Evolutionary conservation across 1,140 invertebrate genomes (phyloP).

Genomic region (Lysiphlebus fabarum): DNA sequence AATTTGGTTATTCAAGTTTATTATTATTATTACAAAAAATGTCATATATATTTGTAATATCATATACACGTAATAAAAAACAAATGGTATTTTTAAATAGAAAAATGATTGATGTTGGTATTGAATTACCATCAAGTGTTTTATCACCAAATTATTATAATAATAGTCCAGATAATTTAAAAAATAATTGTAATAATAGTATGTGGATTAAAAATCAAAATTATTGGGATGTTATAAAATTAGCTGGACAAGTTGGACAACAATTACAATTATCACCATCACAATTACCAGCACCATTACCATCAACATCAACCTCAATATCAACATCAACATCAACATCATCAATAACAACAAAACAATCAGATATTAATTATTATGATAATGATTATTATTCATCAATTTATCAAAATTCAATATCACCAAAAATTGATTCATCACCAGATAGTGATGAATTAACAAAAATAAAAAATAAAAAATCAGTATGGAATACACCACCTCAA

Average conservation of each 20-base stretch:
- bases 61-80: constrained; percentile 46
- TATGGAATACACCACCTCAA: constrained; percentile 47
- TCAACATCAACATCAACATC: too few species aligned
- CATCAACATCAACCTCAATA: too few species aligned
- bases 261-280: too few species aligned
- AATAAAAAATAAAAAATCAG: constrained; percentile 43
- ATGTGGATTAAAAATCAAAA: constrained; percentile 37
- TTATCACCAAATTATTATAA: constrained; percentile 27
- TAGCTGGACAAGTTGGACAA: too few species aligned
- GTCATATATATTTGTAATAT: constrained; percentile 57
- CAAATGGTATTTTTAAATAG: constrained; percentile 51
- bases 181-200: constrained; percentile 18
- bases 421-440: constrained; percentile 41
- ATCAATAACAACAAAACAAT: too few species aligned
- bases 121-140: constrained; percentile 36
- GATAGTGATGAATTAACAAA: constrained; percentile 28
- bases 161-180: constrained; percentile 32
- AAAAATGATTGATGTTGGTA: constrained; percentile 45
- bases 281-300: too few species aligned
- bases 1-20: constrained; percentile 59
- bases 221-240: constrained; percentile 3
- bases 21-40: constrained; percentile 58
- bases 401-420: constrained; percentile 31
- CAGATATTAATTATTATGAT: too few species aligned
- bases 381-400: too few species aligned